These are phyloP conservation scores for Bovichtus diacanthus DNA, from an alignment of 2,797 vertebrate genomes.

Conservation along the genomic window DNA sequence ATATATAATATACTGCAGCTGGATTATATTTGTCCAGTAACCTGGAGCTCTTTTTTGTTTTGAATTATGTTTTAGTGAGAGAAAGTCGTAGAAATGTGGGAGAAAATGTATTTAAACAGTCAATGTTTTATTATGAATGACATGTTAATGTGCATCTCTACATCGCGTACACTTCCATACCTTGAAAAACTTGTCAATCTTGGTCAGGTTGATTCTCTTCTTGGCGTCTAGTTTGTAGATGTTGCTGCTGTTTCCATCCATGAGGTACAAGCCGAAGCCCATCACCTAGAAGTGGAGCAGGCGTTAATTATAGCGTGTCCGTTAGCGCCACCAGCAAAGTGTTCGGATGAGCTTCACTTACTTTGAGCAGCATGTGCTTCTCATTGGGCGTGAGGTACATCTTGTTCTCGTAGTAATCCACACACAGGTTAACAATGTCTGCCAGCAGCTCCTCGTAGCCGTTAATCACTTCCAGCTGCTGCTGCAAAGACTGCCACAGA, in stretches of 20 bases:
- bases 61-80: too few species aligned
- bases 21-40: too few species aligned
- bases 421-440: conserved; percentile 97
- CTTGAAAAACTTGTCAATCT: conserved; percentile 99
- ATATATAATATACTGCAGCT: too few species aligned
- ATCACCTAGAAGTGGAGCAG: conserved; percentile 88
- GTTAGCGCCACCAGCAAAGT: too few species aligned
- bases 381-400: conserved; percentile 98
- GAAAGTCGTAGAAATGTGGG: too few species aligned
- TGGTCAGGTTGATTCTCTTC: conserved; percentile 97
- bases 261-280: conserved; percentile 98
- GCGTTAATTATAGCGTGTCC: too few species aligned
- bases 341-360: conserved; percentile 74
- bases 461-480: conserved; percentile 96
- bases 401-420: conserved; percentile 98
- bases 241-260: conserved; percentile 97
- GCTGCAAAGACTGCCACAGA: conserved; percentile 93
- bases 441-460: conserved; percentile 97
- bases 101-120: too few species aligned
- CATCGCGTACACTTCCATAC: conserved; percentile 62
- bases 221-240: conserved; percentile 98
- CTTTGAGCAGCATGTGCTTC: conserved; percentile 98
- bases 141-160: too few species aligned
- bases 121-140: too few species aligned
- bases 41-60: too few species aligned